These are phyloP conservation scores for Sarotherodon lohbergeri DNA, from an alignment of 2,113 vertebrate genomes.

Conservation along the genomic window DNA sequence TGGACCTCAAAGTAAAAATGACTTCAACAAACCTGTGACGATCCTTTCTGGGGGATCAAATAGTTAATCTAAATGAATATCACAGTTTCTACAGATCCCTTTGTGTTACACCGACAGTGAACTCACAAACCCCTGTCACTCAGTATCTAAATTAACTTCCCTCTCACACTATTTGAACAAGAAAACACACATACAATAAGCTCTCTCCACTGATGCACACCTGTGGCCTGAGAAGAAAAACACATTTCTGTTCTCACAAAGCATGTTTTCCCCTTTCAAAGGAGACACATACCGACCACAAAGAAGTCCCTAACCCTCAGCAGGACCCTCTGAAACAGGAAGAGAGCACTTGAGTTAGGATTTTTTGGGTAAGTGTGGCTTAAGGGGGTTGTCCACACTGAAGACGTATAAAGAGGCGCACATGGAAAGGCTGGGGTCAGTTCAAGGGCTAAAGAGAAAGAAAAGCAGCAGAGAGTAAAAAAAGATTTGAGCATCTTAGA, in stretches of 20 bases:
- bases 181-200: not conserved
- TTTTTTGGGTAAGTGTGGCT: slow-evolving; percentile 39
- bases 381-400: slow-evolving; percentile 36
- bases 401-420: slow-evolving; percentile 18
- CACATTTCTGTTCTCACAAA: slow-evolving; percentile 29
- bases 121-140: not conserved
- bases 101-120: not conserved
- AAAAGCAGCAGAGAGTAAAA: slow-evolving; percentile 12
- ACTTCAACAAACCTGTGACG: not conserved
- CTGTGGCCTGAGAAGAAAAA: slow-evolving; percentile 44
- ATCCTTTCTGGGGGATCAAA: not conserved
- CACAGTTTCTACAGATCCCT: not conserved
- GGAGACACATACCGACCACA: slow-evolving; percentile 10
- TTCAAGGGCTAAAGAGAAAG: slow-evolving; percentile 27
- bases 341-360: slow-evolving; percentile 38
- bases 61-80: not conserved
- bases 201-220: slow-evolving; percentile 18
- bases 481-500: slow-evolving; percentile 17
- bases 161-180: not conserved
- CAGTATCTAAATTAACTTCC: slow-evolving; percentile 31
- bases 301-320: slow-evolving; percentile 6
- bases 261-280: not conserved
- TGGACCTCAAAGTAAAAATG: not conserved
- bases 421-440: slow-evolving; percentile 26
- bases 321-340: slow-evolving; percentile 38